Conservation (phyloP, 2,888 invertebrate species). For the Eupithecia subfuscata region DNA sequence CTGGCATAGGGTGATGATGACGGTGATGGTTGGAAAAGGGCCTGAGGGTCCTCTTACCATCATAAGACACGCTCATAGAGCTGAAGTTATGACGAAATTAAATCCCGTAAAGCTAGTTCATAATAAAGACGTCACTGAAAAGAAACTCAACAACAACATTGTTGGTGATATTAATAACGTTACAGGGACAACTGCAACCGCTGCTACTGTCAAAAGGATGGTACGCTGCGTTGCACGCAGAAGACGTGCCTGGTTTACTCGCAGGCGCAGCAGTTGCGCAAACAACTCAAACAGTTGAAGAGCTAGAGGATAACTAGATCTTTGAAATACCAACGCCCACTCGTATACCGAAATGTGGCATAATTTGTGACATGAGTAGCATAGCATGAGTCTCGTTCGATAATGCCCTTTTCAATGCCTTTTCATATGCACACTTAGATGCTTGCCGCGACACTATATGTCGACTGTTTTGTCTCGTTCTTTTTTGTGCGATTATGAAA, state of each 20-base stretch:
- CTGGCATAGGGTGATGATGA: too few relatives aligned
- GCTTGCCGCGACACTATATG: too few relatives aligned
- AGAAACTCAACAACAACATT: not conserved
- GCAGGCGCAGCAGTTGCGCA: slow-evolving; percentile 51
- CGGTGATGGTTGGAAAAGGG: too few relatives aligned
- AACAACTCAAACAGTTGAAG: slow-evolving; percentile 49
- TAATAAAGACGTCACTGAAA: not conserved
- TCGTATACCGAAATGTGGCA: not conserved
- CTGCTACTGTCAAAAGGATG: slow-evolving; percentile 67
- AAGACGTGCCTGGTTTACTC: slow-evolving; percentile 67
- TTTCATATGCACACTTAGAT: too few relatives aligned
- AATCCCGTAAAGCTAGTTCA: not conserved
- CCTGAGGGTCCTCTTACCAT: too few relatives aligned
- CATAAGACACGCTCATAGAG: too few relatives aligned
- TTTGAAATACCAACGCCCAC: not conserved
- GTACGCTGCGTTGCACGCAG: slow-evolving; percentile 63
- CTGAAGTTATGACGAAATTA: too few relatives aligned
- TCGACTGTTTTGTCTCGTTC: too few relatives aligned
- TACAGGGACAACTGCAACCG: slow-evolving; percentile 67
- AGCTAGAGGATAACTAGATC: slow-evolving; percentile 42
- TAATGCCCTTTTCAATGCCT: too few relatives aligned
- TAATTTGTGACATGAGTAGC: too few relatives aligned
- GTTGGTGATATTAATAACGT: slow-evolving; percentile 23
- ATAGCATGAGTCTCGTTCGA: too few relatives aligned
- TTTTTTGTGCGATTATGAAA: too few relatives aligned